Conservation (phyloP, 1,140 invertebrate genomes). For the Drosophila kurseongensis region DNA sequence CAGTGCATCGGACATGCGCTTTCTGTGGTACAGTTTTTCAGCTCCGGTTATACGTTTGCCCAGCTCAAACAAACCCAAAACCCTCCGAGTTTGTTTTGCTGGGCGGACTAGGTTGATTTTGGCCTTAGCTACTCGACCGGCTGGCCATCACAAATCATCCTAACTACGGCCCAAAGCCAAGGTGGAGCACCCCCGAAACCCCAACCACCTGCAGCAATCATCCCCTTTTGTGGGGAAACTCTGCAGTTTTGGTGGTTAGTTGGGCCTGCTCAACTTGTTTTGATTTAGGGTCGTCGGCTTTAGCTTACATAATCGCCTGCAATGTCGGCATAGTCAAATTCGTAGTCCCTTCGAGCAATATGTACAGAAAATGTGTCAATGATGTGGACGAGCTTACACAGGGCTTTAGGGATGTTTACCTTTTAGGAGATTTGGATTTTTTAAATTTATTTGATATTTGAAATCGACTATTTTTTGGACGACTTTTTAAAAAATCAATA, state of each 20-base stretch:
- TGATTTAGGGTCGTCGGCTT: conserved; percentile 76
- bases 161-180: conserved; percentile 63
- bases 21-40: conserved; percentile 76
- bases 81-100: neutral
- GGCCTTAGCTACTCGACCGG: conserved; percentile 55
- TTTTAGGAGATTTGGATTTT: neutral
- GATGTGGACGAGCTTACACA: neutral
- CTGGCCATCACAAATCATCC: conserved; percentile 51
- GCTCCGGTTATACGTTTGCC: conserved; percentile 48
- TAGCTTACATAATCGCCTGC: conserved; percentile 66
- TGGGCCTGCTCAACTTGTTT: conserved; percentile 56
- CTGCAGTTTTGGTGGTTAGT: conserved; percentile 51
- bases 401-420: neutral
- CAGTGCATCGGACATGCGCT: conserved; percentile 77
- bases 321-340: conserved; percentile 23
- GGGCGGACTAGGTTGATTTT: conserved; percentile 55
- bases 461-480: no score
- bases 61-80: neutral
- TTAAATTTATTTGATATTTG: no score
- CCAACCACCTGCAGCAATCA: conserved; percentile 8
- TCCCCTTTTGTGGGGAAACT: conserved; percentile 1
- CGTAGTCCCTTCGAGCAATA: conserved; percentile 20
- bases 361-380: conserved; percentile 65
- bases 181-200: conserved; percentile 21
- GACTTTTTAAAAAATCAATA: no score